phyloP scores from a whole-genome alignment of 2,113 vertebrate species.

The Xenus cinereus region DNA sequence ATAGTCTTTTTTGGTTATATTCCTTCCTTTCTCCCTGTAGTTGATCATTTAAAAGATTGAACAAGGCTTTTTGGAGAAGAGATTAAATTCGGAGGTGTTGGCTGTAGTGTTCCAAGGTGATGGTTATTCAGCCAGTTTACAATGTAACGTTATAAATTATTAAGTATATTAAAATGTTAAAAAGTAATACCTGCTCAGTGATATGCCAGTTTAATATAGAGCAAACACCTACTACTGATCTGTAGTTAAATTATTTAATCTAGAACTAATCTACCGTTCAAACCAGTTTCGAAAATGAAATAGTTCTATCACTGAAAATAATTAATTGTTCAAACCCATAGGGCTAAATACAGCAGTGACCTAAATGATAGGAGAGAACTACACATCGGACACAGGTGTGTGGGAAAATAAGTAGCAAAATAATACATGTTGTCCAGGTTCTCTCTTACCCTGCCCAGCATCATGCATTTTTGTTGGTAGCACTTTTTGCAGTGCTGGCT shows the following conservation, averaged over 20 bases:
- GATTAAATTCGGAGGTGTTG: conserved; percentile 28
- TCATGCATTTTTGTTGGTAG: background rate
- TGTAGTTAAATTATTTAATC: conserved; percentile 70
- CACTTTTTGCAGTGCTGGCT: background rate
- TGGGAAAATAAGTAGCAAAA: background rate
- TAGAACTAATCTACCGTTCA: conserved; percentile 65
- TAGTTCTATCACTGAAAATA: conserved; percentile 49
- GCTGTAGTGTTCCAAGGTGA: conserved; percentile 43
- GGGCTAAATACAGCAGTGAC: conserved; percentile 31
- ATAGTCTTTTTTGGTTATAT: background rate
- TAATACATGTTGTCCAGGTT: background rate
- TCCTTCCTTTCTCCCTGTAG: background rate
- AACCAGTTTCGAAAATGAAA: conserved; percentile 48
- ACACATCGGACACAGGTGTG: background rate
- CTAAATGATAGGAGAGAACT: background rate
- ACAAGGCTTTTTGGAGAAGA: conserved; percentile 39
- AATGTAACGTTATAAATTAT: conserved; percentile 71
- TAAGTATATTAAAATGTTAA: conserved; percentile 68
- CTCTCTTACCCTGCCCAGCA: background rate
- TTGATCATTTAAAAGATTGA: conserved; percentile 26
- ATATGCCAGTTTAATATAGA: conserved; percentile 56
- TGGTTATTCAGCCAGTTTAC: conserved; percentile 46
- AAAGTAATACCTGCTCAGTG: conserved; percentile 62
- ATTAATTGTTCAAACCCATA: conserved; percentile 61
- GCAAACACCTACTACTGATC: conserved; percentile 65